Evolutionary conservation across 2,888 invertebrate species (phyloP).

Genomic region (Cheiracanthium punctorium): DNA sequence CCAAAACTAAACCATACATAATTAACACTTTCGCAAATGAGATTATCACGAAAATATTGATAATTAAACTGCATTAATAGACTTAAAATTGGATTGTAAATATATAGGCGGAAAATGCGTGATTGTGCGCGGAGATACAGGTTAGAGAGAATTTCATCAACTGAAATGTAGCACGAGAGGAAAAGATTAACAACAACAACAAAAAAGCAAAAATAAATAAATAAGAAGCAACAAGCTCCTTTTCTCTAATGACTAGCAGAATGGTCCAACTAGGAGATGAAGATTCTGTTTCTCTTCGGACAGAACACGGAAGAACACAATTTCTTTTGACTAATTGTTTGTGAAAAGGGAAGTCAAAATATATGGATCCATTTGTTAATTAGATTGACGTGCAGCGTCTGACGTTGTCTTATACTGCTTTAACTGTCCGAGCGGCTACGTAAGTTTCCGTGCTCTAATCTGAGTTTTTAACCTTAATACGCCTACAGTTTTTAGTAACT

Average conservation of each 20-base stretch:
- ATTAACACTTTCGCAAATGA: no score
- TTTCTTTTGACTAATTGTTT: not conserved
- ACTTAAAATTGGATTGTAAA: not conserved
- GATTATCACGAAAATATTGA: not conserved
- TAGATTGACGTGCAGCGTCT: not conserved
- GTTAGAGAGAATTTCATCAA: not conserved
- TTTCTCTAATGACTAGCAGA: not conserved
- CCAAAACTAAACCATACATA: no score
- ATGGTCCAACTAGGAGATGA: not conserved
- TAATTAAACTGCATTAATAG: not conserved
- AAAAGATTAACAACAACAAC: no score
- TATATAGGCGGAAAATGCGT: not conserved
- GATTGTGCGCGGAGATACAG: not conserved
- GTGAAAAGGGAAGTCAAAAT: not conserved
- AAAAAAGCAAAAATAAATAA: no score
- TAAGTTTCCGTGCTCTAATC: no score
- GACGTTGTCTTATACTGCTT: no score
- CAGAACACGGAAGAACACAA: not conserved
- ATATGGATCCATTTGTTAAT: not conserved
- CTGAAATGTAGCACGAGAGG: not conserved
- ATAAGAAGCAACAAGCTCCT: not conserved
- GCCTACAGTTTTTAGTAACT: no score
- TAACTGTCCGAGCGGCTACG: no score
- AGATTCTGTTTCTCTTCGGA: not conserved
- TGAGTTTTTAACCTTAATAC: no score